phyloP scores from a whole-genome alignment of 2,113 vertebrate species.

The Xiphorhynchus elegans region DNA sequence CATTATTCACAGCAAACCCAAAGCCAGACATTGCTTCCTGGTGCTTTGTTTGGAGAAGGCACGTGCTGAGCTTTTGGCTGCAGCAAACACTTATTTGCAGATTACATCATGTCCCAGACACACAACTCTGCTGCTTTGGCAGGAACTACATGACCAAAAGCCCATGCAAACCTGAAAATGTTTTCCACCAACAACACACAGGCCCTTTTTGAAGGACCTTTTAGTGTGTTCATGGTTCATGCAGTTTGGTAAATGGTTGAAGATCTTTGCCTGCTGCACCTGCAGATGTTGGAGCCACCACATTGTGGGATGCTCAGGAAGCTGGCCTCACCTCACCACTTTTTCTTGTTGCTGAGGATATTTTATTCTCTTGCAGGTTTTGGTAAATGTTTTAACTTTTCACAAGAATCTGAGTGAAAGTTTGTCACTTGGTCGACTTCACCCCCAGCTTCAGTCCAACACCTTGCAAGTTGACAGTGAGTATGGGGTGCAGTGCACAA shows the following conservation, averaged over 20 bases:
- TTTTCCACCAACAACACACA: not conserved
- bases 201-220: not conserved
- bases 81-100: not conserved
- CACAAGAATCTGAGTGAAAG: constrained; percentile 96
- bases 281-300: not conserved
- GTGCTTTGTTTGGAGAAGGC: not conserved
- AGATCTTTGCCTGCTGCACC: not conserved
- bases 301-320: not conserved
- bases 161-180: not conserved
- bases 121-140: not conserved
- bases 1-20: not conserved
- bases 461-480: constrained; percentile 92
- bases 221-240: not conserved
- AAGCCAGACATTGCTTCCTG: not conserved
- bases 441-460: constrained; percentile 88
- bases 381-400: constrained; percentile 90
- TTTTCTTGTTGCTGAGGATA: not conserved
- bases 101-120: not conserved
- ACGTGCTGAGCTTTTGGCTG: not conserved
- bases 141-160: not conserved
- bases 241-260: not conserved
- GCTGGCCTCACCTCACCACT: not conserved
- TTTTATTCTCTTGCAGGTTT: constrained; percentile 79
- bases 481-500: constrained; percentile 49
- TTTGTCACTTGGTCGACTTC: constrained; percentile 88